These are phyloP conservation scores for Medauroidea extradentata DNA, from an alignment of 1,140 invertebrate species.

Conservation along the genomic window DNA sequence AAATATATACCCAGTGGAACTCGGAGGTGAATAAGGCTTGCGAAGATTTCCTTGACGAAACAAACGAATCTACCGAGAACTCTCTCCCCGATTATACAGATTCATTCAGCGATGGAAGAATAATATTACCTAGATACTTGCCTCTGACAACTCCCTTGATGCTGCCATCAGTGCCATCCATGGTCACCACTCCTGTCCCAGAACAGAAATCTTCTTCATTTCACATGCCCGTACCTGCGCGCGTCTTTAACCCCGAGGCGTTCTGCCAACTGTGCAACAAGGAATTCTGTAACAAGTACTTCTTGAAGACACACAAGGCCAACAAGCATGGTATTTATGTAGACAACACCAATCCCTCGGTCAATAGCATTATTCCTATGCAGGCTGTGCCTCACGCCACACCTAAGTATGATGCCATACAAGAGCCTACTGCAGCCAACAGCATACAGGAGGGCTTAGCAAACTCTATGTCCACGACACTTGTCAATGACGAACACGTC, in stretches of 20 bases:
- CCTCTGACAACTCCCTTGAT: constrained; percentile 10
- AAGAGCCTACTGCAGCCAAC: too few species aligned
- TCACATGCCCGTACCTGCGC: constrained; percentile 56
- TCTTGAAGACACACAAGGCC: constrained; percentile 94
- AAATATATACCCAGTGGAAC: too few species aligned
- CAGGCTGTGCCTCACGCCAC: too few species aligned
- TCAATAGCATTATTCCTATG: neutral
- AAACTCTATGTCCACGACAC: too few species aligned
- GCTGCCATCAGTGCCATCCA: constrained; percentile 25
- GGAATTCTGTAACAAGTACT: constrained; percentile 99
- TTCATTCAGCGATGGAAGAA: neutral
- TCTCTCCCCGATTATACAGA: neutral
- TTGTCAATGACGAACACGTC: too few species aligned
- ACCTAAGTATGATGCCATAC: too few species aligned
- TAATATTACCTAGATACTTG: constrained; percentile 1
- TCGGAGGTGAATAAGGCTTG: too few species aligned
- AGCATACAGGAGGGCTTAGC: too few species aligned
- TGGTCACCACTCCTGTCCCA: constrained; percentile 12
- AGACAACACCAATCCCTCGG: constrained; percentile 37
- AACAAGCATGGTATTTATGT: constrained; percentile 90
- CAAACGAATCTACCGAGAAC: neutral
- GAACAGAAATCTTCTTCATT: neutral
- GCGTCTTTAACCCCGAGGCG: constrained; percentile 92
- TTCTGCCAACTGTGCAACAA: constrained; percentile 98
- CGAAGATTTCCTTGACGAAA: neutral